Conservation (phyloP, 2,113 vertebrate species). For the Aix galericulata region DNA sequence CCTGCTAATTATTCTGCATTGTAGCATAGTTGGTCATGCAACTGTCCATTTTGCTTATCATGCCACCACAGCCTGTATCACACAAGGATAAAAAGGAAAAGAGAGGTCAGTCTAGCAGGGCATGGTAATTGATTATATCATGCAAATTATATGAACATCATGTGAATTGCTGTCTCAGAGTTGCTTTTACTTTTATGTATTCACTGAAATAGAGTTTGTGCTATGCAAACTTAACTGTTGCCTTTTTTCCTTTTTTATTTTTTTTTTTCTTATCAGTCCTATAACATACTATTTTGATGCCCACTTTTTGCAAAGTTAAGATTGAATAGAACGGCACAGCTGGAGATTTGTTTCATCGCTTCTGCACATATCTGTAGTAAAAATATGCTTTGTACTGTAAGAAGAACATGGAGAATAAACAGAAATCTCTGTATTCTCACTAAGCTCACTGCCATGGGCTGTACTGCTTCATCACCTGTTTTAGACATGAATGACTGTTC, state of each 20-base stretch:
- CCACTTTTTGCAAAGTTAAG: neutral
- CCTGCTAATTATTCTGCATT: neutral
- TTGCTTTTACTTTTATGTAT: constrained; percentile 9
- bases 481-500: neutral
- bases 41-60: neutral
- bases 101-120: constrained; percentile 3
- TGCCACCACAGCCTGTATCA: constrained; percentile 22
- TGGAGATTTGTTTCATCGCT: neutral
- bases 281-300: neutral
- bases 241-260: neutral
- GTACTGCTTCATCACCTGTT: neutral
- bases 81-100: neutral
- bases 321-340: rapidly evolving
- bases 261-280: neutral
- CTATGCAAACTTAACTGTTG: neutral
- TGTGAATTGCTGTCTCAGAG: constrained; percentile 22
- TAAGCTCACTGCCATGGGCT: neutral
- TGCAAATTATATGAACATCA: constrained; percentile 18
- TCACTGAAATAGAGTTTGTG: constrained; percentile 1
- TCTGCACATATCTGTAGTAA: neutral
- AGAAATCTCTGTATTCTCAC: neutral
- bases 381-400: neutral
- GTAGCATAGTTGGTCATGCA: neutral
- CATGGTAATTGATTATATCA: constrained; percentile 11
- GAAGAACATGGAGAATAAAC: neutral